A percentile compares a stretch with the other conserved stretches of the same genome.
Conservation (phyloP, 2,797 vertebrate genomes). For the Danio jaintianensis region DNA sequence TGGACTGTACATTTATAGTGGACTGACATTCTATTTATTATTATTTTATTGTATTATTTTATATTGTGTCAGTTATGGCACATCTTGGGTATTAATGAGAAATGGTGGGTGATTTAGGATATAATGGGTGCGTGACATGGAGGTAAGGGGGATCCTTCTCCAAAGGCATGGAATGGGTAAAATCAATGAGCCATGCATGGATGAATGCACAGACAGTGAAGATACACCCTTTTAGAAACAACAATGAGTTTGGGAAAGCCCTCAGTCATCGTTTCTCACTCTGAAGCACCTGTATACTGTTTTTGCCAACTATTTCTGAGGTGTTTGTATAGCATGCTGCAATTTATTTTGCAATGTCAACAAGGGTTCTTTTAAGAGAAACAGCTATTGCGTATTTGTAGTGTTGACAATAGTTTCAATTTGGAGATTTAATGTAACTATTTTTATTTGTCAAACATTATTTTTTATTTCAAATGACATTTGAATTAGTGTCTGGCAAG, state of each 20-base stretch:
- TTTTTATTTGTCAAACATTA: background rate
- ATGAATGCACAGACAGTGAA: slow-evolving; percentile 70
- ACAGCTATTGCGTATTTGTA: slow-evolving; percentile 1
- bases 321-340: background rate
- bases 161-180: slow-evolving; percentile 58
- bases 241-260: slow-evolving; percentile 66
- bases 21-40: too few relatives aligned
- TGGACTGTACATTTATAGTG: too few relatives aligned
- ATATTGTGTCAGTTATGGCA: slow-evolving; percentile 3
- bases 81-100: slow-evolving; percentile 65
- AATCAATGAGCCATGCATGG: slow-evolving; percentile 68
- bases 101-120: slow-evolving; percentile 55
- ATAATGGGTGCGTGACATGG: slow-evolving; percentile 47
- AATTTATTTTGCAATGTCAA: slow-evolving; percentile 14
- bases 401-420: slow-evolving; percentile 18
- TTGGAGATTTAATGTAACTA: slow-evolving; percentile 28
- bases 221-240: slow-evolving; percentile 67
- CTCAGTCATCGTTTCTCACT: slow-evolving; percentile 66
- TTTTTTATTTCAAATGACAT: background rate
- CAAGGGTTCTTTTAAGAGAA: slow-evolving; percentile 22
- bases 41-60: background rate
- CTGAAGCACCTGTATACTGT: slow-evolving; percentile 43
- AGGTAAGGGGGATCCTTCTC: slow-evolving; percentile 54
- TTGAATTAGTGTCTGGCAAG: background rate
- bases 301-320: slow-evolving; percentile 15